phyloP scores from a whole-genome alignment of 1,140 invertebrate genomes.

The Brachionus angularis region DNA sequence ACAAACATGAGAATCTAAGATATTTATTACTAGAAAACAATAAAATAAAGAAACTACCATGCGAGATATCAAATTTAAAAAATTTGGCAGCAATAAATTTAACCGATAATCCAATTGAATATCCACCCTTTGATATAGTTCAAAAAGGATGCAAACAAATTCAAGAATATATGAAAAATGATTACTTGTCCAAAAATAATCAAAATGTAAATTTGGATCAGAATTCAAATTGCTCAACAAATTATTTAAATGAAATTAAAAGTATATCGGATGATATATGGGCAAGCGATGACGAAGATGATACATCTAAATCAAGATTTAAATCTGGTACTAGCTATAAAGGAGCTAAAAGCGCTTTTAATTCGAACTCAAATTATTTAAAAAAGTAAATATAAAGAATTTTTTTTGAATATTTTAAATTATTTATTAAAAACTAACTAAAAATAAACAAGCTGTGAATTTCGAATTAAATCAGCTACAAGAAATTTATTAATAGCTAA shows the following conservation, averaged over 20 bases:
- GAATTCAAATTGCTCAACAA: slow-evolving; percentile 1
- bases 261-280: slow-evolving; percentile 16
- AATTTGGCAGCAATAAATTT: slow-evolving; percentile 56
- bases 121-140: slow-evolving; percentile 53
- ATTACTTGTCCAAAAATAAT: neutral
- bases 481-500: slow-evolving; percentile 6
- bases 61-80: slow-evolving; percentile 54
- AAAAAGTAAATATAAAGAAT: slow-evolving; percentile 31
- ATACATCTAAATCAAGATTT: neutral
- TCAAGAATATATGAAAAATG: slow-evolving; percentile 50
- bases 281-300: slow-evolving; percentile 35
- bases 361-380: neutral
- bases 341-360: no score
- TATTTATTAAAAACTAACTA: slow-evolving; percentile 24
- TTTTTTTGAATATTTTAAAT: slow-evolving; percentile 1
- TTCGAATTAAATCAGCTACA: neutral
- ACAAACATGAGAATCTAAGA: slow-evolving; percentile 50
- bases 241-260: slow-evolving; percentile 14
- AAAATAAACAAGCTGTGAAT: slow-evolving; percentile 35
- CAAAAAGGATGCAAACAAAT: slow-evolving; percentile 52
- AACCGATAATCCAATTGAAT: slow-evolving; percentile 55
- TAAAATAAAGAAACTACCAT: slow-evolving; percentile 50
- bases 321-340: no score
- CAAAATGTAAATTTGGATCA: neutral
- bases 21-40: slow-evolving; percentile 55